phyloP scores from a whole-genome alignment of 2,113 vertebrate species.

The Halichoeres trimaculatus region DNA sequence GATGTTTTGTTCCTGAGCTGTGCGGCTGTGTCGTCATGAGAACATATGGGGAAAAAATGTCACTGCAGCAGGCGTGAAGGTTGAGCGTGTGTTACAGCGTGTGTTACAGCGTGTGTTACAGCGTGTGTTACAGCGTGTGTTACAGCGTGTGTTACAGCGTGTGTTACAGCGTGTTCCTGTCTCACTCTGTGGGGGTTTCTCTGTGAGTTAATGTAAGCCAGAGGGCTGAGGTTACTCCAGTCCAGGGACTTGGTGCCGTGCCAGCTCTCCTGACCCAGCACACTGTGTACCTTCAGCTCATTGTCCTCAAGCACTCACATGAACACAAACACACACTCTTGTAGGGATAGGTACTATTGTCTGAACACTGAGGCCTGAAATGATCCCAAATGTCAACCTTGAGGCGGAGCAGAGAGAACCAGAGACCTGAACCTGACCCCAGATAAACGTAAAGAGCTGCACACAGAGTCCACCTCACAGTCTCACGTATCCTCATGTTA shows the following conservation, averaged over 20 bases:
- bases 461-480: too few relatives aligned
- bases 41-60: not conserved
- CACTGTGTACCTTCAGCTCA: conserved; percentile 65
- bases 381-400: conserved; percentile 8
- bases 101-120: too few relatives aligned
- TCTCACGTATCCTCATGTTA: not conserved
- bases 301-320: conserved; percentile 35
- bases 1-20: not conserved
- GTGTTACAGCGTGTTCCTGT: conserved; percentile 8
- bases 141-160: too few relatives aligned
- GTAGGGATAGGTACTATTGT: conserved; percentile 4
- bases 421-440: not conserved
- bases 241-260: conserved; percentile 64
- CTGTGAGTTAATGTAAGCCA: conserved; percentile 19
- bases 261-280: conserved; percentile 74
- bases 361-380: conserved; percentile 3
- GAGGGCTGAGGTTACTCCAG: conserved; percentile 61
- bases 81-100: conserved; percentile 6
- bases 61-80: not conserved
- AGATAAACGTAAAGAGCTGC: not conserved
- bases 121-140: too few relatives aligned
- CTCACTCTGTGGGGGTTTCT: conserved; percentile 20
- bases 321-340: conserved; percentile 1
- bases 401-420: not conserved
- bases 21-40: not conserved